phyloP scores from a whole-genome alignment of 1,140 invertebrate genomes.

The Drosophila quadrilineata region DNA sequence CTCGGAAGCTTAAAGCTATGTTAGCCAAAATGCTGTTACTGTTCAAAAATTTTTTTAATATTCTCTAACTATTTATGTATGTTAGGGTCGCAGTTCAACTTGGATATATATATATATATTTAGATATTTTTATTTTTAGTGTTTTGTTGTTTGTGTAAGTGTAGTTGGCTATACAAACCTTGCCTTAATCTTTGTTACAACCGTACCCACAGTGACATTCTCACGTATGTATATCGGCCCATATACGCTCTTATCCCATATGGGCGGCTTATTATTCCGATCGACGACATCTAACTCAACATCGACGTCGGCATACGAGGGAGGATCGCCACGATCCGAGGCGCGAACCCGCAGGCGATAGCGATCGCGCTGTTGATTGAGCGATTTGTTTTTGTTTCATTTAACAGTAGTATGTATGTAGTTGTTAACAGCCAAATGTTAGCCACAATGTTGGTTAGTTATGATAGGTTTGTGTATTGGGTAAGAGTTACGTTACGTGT shows the following conservation, averaged over 20 bases:
- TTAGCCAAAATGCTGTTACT: conserved; percentile 59
- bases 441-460: conserved; percentile 36
- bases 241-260: conserved; percentile 96
- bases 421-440: conserved; percentile 43
- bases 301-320: conserved; percentile 95
- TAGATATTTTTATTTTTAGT: conserved; percentile 82
- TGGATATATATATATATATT: too few relatives aligned
- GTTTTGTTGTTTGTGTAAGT: conserved; percentile 62
- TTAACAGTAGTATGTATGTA: conserved; percentile 5
- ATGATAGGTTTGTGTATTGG: conserved; percentile 54
- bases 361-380: conserved; percentile 91
- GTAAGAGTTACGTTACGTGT: conserved; percentile 30
- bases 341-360: conserved; percentile 96
- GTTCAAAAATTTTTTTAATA: too few relatives aligned
- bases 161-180: conserved; percentile 90
- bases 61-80: conserved; percentile 52
- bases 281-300: conserved; percentile 98
- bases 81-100: conserved; percentile 50
- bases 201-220: conserved; percentile 98
- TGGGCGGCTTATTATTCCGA: conserved; percentile 98
- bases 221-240: conserved; percentile 97
- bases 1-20: conserved; percentile 38
- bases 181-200: conserved; percentile 97
- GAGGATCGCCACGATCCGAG: conserved; percentile 93
- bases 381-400: conserved; percentile 43